Evolutionary conservation across 2,888 invertebrate genomes (phyloP).

Genomic region (Oxyscelio sp.): DNA sequence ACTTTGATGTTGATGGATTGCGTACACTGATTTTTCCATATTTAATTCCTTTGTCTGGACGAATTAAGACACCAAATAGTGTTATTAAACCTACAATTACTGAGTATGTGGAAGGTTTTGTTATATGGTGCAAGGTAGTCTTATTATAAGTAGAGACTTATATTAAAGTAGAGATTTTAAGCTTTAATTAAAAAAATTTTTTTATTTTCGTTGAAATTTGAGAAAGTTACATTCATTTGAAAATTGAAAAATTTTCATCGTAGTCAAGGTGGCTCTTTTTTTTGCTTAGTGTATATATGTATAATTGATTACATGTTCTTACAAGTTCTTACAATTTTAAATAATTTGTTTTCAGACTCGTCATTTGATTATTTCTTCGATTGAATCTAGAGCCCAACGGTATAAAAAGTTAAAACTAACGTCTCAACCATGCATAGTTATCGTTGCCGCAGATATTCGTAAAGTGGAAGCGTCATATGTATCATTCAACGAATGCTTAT

Average conservation of each 20-base stretch:
- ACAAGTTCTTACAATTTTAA: too few species aligned
- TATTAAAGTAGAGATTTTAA: too few species aligned
- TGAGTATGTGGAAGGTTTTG: slow-evolving; percentile 37
- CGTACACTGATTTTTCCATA: slow-evolving; percentile 13
- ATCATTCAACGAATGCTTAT: slow-evolving; percentile 4
- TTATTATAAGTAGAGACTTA: too few species aligned
- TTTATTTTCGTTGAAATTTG: too few species aligned
- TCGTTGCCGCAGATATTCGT: slow-evolving; percentile 8
- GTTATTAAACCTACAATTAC: slow-evolving; percentile 10
- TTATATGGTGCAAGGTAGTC: slow-evolving; percentile 49
- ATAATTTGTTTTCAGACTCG: slow-evolving; percentile 16
- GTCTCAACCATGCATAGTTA: slow-evolving; percentile 28
- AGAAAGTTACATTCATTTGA: too few species aligned
- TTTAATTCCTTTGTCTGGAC: slow-evolving; percentile 8
- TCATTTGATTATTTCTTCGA: slow-evolving; percentile 8
- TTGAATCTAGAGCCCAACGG: background rate
- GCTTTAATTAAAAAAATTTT: too few species aligned
- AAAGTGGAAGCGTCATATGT: slow-evolving; percentile 33
- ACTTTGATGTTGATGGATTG: slow-evolving; percentile 32
- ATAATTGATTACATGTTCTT: too few species aligned
- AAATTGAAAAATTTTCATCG: too few species aligned
- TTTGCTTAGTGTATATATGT: too few species aligned
- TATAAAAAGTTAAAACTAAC: slow-evolving; percentile 13
- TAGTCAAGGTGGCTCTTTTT: too few species aligned
- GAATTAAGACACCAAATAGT: slow-evolving; percentile 12